Conservation (phyloP, 2,113 vertebrate species). For the Ancistrus triradiatus region DNA sequence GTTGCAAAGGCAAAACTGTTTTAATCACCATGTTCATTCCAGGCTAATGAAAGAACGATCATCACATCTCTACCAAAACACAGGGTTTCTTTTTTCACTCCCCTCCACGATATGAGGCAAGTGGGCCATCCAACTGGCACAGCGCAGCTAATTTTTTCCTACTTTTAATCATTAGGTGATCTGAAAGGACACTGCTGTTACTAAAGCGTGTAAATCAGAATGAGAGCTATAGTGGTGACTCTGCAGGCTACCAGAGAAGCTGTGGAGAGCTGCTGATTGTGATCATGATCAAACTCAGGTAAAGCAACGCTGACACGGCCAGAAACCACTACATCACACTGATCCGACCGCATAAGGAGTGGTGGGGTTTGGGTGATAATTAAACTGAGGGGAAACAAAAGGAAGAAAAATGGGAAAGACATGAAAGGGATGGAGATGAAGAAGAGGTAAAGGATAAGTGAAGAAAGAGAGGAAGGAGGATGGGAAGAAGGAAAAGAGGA, state of each 20-base stretch:
- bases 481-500: slow-evolving; percentile 4
- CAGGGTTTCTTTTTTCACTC: slow-evolving; percentile 19
- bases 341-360: slow-evolving; percentile 1
- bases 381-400: neutral
- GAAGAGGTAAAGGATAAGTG: neutral
- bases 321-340: neutral
- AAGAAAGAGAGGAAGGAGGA: neutral
- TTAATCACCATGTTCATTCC: slow-evolving; percentile 36
- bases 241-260: slow-evolving; percentile 9
- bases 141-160: slow-evolving; percentile 35
- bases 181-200: slow-evolving; percentile 27
- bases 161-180: slow-evolving; percentile 43
- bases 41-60: slow-evolving; percentile 15
- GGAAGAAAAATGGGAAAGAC: slow-evolving; percentile 16
- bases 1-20: slow-evolving; percentile 17
- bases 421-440: neutral
- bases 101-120: slow-evolving; percentile 6
- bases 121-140: slow-evolving; percentile 22
- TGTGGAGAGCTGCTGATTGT: neutral
- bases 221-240: neutral
- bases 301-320: slow-evolving; percentile 16
- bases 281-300: slow-evolving; percentile 11
- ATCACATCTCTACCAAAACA: slow-evolving; percentile 17
- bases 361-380: slow-evolving; percentile 8
- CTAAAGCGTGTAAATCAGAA: slow-evolving; percentile 16